Evolutionary conservation across 53 echinoderm and acorn worm genomes (phyloP).

Genomic region (Apostichopus leukothele): DNA sequence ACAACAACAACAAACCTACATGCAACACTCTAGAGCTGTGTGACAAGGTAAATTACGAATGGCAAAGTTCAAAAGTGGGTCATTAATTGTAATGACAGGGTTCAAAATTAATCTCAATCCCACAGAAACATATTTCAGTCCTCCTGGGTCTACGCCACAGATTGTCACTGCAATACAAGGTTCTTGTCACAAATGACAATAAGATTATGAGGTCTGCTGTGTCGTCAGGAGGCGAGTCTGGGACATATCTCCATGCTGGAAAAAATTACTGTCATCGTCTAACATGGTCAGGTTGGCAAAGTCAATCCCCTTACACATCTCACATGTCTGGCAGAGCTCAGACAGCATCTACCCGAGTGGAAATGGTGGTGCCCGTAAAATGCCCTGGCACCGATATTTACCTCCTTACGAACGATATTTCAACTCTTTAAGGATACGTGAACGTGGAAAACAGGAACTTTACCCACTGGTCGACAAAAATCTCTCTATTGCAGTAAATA

Average conservation of each 20-base stretch:
- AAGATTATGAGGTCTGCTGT: background rate
- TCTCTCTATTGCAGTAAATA: background rate
- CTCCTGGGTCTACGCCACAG: background rate
- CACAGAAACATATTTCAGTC: background rate
- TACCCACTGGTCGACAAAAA: too few species aligned
- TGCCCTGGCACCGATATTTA: background rate
- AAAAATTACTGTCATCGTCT: background rate
- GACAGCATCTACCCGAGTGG: background rate
- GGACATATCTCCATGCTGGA: background rate
- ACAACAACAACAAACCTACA: background rate
- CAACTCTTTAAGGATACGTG: too few species aligned
- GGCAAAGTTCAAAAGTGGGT: conserved; percentile 34
- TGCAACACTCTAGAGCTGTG: background rate
- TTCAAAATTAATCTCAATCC: background rate
- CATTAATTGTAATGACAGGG: conserved; percentile 8
- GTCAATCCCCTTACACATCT: background rate
- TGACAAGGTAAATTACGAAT: background rate
- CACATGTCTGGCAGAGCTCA: conserved; percentile 7
- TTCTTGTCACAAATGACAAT: background rate
- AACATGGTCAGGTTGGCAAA: conserved; percentile 7
- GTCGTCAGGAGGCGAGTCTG: background rate
- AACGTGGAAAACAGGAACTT: too few species aligned
- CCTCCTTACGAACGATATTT: background rate
- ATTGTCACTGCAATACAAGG: background rate
- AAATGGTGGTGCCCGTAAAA: background rate